Evolutionary conservation across 2,113 vertebrate species (phyloP).

Genomic region (Lagopus muta): DNA sequence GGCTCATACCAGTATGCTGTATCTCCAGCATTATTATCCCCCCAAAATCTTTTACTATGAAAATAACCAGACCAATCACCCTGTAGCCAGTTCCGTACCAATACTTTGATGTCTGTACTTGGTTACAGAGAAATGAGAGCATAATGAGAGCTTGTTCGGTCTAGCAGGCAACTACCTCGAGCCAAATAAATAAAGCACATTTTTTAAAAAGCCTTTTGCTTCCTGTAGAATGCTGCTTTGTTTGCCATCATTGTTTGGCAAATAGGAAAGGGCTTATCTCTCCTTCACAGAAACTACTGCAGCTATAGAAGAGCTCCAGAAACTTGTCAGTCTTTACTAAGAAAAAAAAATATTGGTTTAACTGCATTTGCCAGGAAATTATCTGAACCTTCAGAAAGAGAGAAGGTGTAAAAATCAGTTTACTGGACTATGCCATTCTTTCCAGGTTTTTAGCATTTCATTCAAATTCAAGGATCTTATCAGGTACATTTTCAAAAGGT

Average conservation of each 20-base stretch:
- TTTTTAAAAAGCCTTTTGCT: constrained; percentile 39
- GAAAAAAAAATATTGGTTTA: constrained; percentile 50
- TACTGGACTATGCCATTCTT: constrained; percentile 1
- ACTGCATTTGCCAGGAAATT: constrained; percentile 41
- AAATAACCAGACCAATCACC: not conserved
- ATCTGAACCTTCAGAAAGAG: constrained; percentile 29
- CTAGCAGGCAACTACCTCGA: constrained; percentile 5
- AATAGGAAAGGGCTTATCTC: constrained; percentile 65
- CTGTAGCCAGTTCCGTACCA: not conserved
- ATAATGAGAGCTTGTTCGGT: constrained; percentile 19
- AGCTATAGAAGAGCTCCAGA: constrained; percentile 54
- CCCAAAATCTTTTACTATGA: not conserved
- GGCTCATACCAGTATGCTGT: not conserved
- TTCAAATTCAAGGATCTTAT: constrained; percentile 11
- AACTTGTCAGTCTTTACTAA: constrained; percentile 55
- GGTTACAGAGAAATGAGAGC: not conserved
- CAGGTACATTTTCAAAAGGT: constrained; percentile 9
- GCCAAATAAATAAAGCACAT: constrained; percentile 37
- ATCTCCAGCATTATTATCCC: not conserved
- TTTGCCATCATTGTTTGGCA: constrained; percentile 58
- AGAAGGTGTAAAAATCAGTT: constrained; percentile 58
- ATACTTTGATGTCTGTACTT: not conserved
- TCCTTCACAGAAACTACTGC: constrained; percentile 50
- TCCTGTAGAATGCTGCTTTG: constrained; percentile 32
- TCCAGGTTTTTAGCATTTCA: not conserved